Conservation (phyloP, 2,113 vertebrate genomes). For the Paedocypris sp. region DNA sequence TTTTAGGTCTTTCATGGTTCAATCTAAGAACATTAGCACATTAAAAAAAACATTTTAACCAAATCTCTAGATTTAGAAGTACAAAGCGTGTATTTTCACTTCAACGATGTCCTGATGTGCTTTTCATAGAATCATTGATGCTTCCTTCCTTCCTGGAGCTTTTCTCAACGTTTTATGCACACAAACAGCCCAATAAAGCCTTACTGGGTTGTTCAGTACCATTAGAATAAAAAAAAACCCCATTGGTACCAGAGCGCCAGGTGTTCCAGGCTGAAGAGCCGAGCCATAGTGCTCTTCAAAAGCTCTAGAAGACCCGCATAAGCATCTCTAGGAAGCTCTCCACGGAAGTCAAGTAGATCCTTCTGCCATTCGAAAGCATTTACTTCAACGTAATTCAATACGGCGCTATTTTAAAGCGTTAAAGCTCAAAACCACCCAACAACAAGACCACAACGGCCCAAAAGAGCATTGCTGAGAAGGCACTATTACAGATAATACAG, state of each 20-base stretch:
- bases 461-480: too few species aligned
- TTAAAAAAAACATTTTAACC: conserved; percentile 13
- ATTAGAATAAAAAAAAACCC: conserved; percentile 2
- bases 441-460: too few species aligned
- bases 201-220: background rate
- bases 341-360: too few species aligned
- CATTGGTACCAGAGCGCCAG: conserved; percentile 5
- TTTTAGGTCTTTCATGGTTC: background rate
- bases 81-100: background rate
- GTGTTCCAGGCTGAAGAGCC: conserved; percentile 24
- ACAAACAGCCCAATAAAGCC: conserved; percentile 8
- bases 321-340: too few species aligned
- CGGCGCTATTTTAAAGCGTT: too few species aligned
- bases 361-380: too few species aligned
- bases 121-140: conserved; percentile 11
- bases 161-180: background rate
- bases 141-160: background rate
- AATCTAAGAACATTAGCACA: conserved; percentile 21
- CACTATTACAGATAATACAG: too few species aligned
- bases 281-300: background rate
- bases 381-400: too few species aligned
- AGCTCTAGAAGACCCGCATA: background rate
- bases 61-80: too few species aligned
- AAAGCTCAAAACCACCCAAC: too few species aligned
- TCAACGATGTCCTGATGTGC: conserved; percentile 4